Conservation (phyloP, 2,888 invertebrate genomes). For the Linnaemya vulpina region DNA sequence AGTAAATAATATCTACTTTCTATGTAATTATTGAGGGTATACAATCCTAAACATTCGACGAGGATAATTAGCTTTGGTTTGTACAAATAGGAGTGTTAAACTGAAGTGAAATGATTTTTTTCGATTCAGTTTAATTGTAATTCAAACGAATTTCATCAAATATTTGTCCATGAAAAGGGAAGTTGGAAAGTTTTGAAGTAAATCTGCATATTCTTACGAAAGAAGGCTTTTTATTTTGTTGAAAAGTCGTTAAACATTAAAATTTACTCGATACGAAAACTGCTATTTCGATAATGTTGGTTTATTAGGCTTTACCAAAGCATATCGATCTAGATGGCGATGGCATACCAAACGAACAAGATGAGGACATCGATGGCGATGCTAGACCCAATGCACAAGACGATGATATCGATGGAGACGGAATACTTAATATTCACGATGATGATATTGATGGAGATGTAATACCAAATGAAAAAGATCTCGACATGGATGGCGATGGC, state of each 20-base stretch:
- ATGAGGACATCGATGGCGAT: conserved; percentile 73
- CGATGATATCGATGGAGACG: conserved; percentile 75
- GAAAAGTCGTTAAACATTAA: conserved; percentile 22
- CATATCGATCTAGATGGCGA: conserved; percentile 73
- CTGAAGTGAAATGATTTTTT: too few relatives aligned
- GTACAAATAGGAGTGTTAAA: background rate
- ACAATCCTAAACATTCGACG: background rate
- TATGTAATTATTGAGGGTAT: background rate
- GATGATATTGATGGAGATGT: conserved; percentile 77
- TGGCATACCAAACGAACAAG: conserved; percentile 72
- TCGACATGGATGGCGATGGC: conserved; percentile 74
- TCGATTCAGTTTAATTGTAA: background rate
- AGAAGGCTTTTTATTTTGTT: background rate
- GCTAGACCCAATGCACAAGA: conserved; percentile 72
- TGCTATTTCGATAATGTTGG: conserved; percentile 57
- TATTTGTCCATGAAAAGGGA: background rate
- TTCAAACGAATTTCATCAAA: background rate
- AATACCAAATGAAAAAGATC: conserved; percentile 76
- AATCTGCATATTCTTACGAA: background rate
- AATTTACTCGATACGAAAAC: conserved; percentile 25
- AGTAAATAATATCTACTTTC: background rate
- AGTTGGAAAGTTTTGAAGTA: background rate
- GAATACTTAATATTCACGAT: conserved; percentile 78
- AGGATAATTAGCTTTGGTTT: background rate
- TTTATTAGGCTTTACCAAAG: conserved; percentile 68